Evolutionary conservation across 2,888 invertebrate species (phyloP).

Genomic region (Axea sp.): DNA sequence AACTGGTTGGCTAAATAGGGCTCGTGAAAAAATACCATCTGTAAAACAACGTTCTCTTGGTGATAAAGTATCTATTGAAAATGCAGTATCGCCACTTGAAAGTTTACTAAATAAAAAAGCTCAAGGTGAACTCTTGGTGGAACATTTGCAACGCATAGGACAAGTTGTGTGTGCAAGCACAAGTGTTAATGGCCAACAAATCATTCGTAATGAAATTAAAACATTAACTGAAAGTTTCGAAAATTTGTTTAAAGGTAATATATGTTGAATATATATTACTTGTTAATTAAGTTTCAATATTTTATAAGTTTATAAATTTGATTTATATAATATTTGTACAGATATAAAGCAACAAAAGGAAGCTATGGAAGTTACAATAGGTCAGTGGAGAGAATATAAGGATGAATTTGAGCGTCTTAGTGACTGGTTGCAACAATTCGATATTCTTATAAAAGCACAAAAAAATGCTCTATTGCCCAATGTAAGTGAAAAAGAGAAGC

Average conservation of each 20-base stretch:
- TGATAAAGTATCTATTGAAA: conserved; percentile 93
- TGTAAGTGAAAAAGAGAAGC: conserved; percentile 90
- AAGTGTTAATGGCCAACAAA: conserved; percentile 88
- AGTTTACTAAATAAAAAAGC: conserved; percentile 92
- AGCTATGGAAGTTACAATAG: conserved; percentile 89
- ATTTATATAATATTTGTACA: conserved; percentile 59
- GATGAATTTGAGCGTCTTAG: conserved; percentile 94
- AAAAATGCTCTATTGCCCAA: conserved; percentile 90
- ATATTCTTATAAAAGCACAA: conserved; percentile 93
- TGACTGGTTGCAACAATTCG: conserved; percentile 95
- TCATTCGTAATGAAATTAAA: conserved; percentile 91
- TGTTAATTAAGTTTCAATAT: no score
- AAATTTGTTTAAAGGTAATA: conserved; percentile 85
- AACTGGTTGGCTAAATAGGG: conserved; percentile 91
- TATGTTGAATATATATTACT: no score
- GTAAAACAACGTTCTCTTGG: conserved; percentile 90
- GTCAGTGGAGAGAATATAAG: conserved; percentile 93
- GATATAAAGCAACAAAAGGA: conserved; percentile 92
- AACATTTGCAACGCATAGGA: conserved; percentile 92
- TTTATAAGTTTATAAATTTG: no score
- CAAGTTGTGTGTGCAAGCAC: conserved; percentile 92
- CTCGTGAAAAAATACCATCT: conserved; percentile 93
- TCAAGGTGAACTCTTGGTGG: conserved; percentile 92
- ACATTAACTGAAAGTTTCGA: conserved; percentile 92
- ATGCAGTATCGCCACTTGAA: conserved; percentile 92